A percentile compares a stretch with the other conserved stretches of the same genome.
Conservation (phyloP, 2,797 vertebrate genomes). For the Kryptolebias ocellatus region DNA sequence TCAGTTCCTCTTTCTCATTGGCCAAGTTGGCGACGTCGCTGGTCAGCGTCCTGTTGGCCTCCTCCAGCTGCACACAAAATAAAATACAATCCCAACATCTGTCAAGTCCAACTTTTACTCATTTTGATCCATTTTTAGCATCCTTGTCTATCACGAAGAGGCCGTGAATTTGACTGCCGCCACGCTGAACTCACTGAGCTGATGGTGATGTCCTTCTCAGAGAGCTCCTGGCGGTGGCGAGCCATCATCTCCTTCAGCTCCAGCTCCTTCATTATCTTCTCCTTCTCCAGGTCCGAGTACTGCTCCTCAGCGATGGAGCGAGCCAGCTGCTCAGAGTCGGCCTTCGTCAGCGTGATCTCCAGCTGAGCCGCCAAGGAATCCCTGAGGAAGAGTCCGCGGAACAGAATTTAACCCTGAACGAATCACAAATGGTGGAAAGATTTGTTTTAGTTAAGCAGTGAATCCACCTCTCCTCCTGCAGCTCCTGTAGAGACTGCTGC, state of each 20-base stretch:
- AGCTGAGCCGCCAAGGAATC: conserved; percentile 95
- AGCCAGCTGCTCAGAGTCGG: conserved; percentile 95
- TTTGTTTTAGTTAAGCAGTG: neutral
- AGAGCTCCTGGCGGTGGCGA: conserved; percentile 92
- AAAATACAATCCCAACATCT: neutral
- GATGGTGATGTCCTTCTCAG: conserved; percentile 94
- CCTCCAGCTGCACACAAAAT: conserved; percentile 86
- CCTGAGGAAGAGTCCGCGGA: conserved; percentile 69
- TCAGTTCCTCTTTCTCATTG: conserved; percentile 96
- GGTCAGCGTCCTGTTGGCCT: conserved; percentile 95
- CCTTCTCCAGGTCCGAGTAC: conserved; percentile 96
- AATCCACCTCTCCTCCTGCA: conserved; percentile 92
- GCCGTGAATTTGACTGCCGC: no score
- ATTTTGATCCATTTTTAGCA: neutral
- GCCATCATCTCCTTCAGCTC: conserved; percentile 99
- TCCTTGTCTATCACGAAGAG: no score
- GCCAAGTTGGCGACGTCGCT: conserved; percentile 95
- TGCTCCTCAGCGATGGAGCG: conserved; percentile 98
- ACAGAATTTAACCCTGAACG: neutral
- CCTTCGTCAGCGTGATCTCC: conserved; percentile 95
- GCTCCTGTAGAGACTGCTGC: conserved; percentile 91
- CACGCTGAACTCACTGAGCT: conserved; percentile 83
- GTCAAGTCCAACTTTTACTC: neutral
- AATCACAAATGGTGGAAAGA: neutral
- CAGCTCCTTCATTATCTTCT: conserved; percentile 99